Percentiles rank a stretch among this genome's conserved stretches.
Evolutionary conservation across 2,797 vertebrate species (phyloP).

Genomic region (Helostoma temminkii): DNA sequence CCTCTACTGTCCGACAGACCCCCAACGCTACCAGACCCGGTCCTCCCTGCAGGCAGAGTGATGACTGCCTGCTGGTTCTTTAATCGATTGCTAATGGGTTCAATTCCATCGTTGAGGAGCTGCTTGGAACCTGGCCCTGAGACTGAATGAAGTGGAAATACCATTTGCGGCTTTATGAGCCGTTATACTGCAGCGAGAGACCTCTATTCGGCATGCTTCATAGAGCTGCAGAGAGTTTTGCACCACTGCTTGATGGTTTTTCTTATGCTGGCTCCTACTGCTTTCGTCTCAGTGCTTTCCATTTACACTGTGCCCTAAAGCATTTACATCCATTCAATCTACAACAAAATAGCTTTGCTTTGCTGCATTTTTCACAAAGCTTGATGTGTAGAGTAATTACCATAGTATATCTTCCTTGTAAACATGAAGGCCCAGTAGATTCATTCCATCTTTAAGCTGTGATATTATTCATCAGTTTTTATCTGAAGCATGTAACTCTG

Average conservation of each 20-base stretch:
- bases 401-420: conserved; percentile 66
- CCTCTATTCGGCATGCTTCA: conserved; percentile 86
- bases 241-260: conserved; percentile 84
- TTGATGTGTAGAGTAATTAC: conserved; percentile 71
- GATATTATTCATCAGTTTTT: conserved; percentile 64
- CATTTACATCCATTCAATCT: conserved; percentile 78
- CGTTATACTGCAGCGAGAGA: conserved; percentile 85
- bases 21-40: conserved; percentile 33
- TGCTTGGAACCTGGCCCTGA: conserved; percentile 85
- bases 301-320: conserved; percentile 80
- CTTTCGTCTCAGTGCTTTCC: conserved; percentile 81
- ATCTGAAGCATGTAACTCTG: conserved; percentile 44
- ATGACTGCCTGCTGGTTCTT: conserved; percentile 86
- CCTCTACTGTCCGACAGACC: conserved; percentile 46
- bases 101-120: conserved; percentile 85
- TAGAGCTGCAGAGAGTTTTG: conserved; percentile 79
- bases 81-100: conserved; percentile 90
- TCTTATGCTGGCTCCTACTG: conserved; percentile 73
- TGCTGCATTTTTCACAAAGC: conserved; percentile 70
- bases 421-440: conserved; percentile 56
- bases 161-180: conserved; percentile 87
- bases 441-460: conserved; percentile 52
- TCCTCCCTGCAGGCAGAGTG: conserved; percentile 67
- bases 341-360: conserved; percentile 75
- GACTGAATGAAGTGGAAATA: conserved; percentile 88